Conservation (phyloP, 2,113 vertebrate genomes). For the Capreolus pygargus region DNA sequence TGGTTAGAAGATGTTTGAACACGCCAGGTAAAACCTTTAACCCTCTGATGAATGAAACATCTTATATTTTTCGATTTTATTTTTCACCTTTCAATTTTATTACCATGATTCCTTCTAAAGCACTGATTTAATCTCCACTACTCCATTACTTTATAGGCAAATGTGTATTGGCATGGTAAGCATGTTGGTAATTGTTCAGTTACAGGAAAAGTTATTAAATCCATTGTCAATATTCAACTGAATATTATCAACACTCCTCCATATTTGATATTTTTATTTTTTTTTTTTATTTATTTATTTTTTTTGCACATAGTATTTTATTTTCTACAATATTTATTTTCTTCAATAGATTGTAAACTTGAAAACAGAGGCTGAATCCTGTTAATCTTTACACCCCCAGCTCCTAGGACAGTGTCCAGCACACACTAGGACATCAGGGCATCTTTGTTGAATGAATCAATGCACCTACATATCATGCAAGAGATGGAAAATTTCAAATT, state of each 20-base stretch:
- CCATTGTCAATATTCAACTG: neutral
- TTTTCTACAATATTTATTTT: slow-evolving; percentile 9
- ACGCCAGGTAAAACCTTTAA: neutral
- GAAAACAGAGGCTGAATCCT: neutral
- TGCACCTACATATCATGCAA: neutral
- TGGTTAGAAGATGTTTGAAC: neutral
- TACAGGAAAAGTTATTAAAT: neutral
- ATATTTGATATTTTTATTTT: no score
- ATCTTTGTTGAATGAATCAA: neutral
- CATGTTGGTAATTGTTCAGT: neutral
- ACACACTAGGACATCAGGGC: neutral
- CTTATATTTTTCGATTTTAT: neutral
- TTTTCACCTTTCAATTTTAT: neutral
- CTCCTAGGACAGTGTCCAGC: neutral
- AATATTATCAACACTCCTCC: neutral
- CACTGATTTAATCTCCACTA: neutral
- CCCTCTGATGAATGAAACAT: neutral
- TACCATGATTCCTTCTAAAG: neutral
- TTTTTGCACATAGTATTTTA: neutral
- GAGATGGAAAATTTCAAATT: neutral
- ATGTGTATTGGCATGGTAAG: neutral
- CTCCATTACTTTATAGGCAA: neutral
- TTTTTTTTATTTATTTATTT: no score
- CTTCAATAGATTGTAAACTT: neutral
- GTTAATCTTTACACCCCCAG: neutral